Conservation (phyloP, 2,797 vertebrate genomes). For the Heliangelus exortis region DNA sequence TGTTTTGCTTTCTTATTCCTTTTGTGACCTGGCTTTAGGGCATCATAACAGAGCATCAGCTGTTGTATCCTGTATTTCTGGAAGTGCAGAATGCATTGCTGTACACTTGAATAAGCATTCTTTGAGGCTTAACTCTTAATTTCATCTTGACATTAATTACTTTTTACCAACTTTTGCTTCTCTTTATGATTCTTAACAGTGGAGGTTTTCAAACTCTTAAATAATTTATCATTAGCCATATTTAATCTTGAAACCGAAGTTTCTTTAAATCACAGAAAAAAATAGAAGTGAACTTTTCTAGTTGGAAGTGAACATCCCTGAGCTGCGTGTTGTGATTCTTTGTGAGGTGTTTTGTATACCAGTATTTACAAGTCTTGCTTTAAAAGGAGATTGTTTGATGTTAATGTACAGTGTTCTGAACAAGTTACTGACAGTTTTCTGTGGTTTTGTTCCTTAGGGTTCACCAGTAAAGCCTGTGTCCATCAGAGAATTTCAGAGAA, state of each 20-base stretch:
- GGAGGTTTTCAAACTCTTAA: not conserved
- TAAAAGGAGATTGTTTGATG: not conserved
- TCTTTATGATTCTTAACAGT: not conserved
- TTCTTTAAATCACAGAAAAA: not conserved
- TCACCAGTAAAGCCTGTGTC: conserved; percentile 82
- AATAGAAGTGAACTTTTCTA: not conserved
- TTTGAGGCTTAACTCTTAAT: not conserved
- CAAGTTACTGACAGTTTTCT: not conserved
- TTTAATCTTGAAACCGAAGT: not conserved
- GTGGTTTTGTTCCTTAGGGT: conserved; percentile 74
- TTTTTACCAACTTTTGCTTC: not conserved
- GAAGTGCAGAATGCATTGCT: not conserved
- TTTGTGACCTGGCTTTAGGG: not conserved
- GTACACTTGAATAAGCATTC: not conserved
- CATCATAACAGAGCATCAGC: not conserved
- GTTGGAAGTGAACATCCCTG: not conserved
- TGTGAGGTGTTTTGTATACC: not conserved
- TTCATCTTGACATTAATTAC: not conserved
- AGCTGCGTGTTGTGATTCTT: not conserved
- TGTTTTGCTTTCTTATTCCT: not conserved
- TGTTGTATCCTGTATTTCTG: not conserved
- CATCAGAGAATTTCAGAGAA: conserved; percentile 78
- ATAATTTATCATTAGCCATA: not conserved
- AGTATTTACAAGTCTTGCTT: not conserved
- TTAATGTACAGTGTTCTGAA: not conserved